Percentiles rank a stretch among this genome's conserved stretches.
These are phyloP conservation scores for Florisuga fusca DNA, from an alignment of 2,797 vertebrate species.

Conservation along the genomic window DNA sequence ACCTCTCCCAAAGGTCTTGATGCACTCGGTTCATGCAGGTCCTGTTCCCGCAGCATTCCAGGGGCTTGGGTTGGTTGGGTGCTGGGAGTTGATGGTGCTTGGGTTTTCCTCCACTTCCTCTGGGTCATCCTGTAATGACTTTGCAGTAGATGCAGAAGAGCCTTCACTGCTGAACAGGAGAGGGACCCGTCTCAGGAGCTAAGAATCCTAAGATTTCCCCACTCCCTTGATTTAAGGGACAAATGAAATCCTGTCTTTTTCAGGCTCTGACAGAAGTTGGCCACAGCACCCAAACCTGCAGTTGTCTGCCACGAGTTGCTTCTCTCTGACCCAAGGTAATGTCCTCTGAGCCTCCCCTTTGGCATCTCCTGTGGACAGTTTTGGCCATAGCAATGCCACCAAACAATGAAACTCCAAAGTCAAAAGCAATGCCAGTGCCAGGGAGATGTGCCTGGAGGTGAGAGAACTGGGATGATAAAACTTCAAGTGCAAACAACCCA, in stretches of 20 bases:
- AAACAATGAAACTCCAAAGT: slow-evolving; percentile 59
- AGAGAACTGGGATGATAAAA: slow-evolving; percentile 24
- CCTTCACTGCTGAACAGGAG: neutral
- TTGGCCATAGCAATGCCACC: slow-evolving; percentile 20
- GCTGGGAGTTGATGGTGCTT: neutral
- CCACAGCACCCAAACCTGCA: neutral
- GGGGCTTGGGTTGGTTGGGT: neutral
- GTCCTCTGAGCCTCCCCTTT: slow-evolving; percentile 9
- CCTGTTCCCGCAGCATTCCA: neutral
- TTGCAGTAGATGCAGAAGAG: neutral
- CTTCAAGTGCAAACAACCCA: neutral
- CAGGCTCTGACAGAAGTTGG: neutral
- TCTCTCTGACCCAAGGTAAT: neutral
- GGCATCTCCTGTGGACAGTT: neutral
- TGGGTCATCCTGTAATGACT: neutral
- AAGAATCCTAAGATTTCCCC: neutral
- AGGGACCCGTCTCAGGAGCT: neutral
- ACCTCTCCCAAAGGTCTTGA: neutral
- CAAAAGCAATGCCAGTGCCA: neutral
- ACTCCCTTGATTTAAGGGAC: neutral
- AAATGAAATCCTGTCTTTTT: neutral
- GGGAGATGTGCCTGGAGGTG: neutral
- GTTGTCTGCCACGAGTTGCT: neutral
- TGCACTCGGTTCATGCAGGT: fast-evolving
- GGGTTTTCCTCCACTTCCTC: neutral